Base-by-base conservation (phyloP, 2,888 invertebrate species). In the Quadriops clusia region DNA sequence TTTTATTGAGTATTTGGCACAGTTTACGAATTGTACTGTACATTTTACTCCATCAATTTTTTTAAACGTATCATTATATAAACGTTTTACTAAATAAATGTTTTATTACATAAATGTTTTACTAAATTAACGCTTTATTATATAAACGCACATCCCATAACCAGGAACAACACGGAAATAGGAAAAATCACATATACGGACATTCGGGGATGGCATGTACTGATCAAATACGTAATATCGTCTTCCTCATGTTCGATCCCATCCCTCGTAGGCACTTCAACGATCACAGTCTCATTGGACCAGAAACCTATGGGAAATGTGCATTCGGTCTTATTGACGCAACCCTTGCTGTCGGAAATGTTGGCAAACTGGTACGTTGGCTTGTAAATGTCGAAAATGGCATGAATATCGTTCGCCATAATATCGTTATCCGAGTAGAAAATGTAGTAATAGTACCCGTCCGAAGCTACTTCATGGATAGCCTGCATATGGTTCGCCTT, bases 391-490 rank as follows among this genome's bases (percentile, higher is more conserved):
- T 86, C 81, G 54, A 87, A 85, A 38, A 83, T 70, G 4, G 80
- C 82, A 59, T 85, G 80, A 45, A 87, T 80, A 50, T 82, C 77
- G 58, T 86, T 87, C 26, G 67, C 70, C 6, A 79, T 74, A 44
- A 76, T 64, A 54, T 84, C 85, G 60, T 86, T 85, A 54, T 87
- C 84, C 46, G 83, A 85, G 51, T 85, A 86, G 60, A 87, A 86
- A 44, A 87, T 84, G 47, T 86, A 87, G 60, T 87, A 87, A 55
- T 86, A 87, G 60, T 86, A 86, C 5, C 85, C 86, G 52, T 84
- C 79, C 28, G 72, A 65, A 18, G 69, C 63, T 13, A 86, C 77
- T 41, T 81, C 72, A 46, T 86, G 83, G 33, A 68, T 70, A 1
- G 73, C 69, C 38, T 72, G 64, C 64, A 82, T 75, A 40, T 77